Conservation (phyloP, 2,797 vertebrate species). For the Enteromius fasciolatus region DNA sequence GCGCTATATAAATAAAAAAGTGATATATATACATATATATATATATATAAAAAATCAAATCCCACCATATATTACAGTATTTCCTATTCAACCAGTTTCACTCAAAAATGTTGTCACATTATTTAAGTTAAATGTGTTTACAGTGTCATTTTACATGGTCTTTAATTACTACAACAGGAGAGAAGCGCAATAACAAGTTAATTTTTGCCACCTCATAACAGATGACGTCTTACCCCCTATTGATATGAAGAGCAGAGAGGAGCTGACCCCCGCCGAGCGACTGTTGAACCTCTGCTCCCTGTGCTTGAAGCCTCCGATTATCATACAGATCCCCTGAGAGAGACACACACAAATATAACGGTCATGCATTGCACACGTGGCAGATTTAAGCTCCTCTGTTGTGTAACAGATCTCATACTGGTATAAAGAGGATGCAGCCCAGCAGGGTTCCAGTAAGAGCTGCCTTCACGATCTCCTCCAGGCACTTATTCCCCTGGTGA, state of each 20-base stretch:
- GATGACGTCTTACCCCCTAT: constrained; percentile 80
- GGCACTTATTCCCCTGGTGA: constrained; percentile 77
- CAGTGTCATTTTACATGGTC: not conserved
- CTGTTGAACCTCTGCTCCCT: constrained; percentile 90
- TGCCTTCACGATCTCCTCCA: constrained; percentile 87
- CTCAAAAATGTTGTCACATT: not conserved
- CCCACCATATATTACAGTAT: not conserved
- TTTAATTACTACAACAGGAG: not conserved
- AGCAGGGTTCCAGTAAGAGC: constrained; percentile 86
- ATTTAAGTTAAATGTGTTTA: not conserved
- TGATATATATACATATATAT: not conserved
- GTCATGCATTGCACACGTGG: not conserved
- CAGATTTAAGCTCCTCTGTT: not conserved
- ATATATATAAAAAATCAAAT: not conserved
- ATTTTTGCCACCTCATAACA: not conserved
- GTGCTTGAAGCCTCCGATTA: constrained; percentile 87
- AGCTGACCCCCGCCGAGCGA: constrained; percentile 86
- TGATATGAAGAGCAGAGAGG: constrained; percentile 88
- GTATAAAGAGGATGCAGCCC: constrained; percentile 88
- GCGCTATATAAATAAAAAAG: too few species aligned
- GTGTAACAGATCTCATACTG: constrained; percentile 67
- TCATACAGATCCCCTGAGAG: constrained; percentile 87
- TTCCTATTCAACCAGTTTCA: not conserved
- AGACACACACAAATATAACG: not conserved
- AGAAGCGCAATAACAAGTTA: not conserved